Evolutionary conservation across 2,888 invertebrate species (phyloP), one percentile per base, ranked within the genome.

Genomic region (Cybosia mesomella): DNA sequence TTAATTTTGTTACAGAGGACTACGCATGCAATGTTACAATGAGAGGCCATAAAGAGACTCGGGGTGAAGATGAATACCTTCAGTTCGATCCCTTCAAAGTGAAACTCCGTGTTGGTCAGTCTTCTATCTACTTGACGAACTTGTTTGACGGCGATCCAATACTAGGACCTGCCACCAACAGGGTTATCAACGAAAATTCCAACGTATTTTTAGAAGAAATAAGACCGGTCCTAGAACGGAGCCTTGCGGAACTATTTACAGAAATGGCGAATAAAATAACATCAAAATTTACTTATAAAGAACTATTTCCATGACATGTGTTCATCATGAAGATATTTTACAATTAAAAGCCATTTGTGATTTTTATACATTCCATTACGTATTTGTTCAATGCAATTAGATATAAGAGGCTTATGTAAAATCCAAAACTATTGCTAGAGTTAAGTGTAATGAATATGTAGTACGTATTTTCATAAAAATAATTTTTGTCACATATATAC

Each of bases 191-290:
- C 80, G 96, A 96, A 57, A 97, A 97, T 87, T 96, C 96, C 10
- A 96, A 96, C 72, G 89, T 97, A 0, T 96, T 97, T 81, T 83
- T 97, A n/a, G 95, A 96, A 73, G 97, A 97, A 89, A 95, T 97
- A 76, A 95, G 95, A 73, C 97, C 97, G 10, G 96, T 96, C 28
- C 84, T 97, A 82, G 97, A 97, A 82, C 89, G 94, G 58, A 95
- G 96, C 21, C 92, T 97, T 58, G 95, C 96, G 2, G 96, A 96
- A 60, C 95, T 96, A 69, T 96, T 97, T 80, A 96, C 97, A 0
- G 96, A 96, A 73, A 96, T 97, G 83, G 96, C 97, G 0, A 97
- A 97, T 82, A 96, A 96, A 86, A 96, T 97, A 72, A 96, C 97
- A 0, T 93, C 95, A 18, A 95, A 95, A 67, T 97, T 97, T 84